A percentile compares a stretch with the other conserved stretches of the same genome.
Conservation (phyloP, 2,113 vertebrate species). For the Odobenus rosmarus region DNA sequence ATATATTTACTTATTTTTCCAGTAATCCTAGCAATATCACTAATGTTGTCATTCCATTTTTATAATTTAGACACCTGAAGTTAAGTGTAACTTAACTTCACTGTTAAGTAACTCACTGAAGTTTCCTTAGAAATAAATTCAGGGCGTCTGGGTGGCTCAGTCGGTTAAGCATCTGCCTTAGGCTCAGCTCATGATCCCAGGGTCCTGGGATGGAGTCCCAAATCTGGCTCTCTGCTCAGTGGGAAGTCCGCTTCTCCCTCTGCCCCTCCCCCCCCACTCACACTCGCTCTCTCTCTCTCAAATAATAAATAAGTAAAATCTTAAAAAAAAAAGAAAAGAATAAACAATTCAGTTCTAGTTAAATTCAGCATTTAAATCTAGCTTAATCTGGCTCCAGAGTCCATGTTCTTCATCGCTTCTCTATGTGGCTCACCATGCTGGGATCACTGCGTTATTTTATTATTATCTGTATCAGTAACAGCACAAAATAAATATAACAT, state of each 20-base stretch:
- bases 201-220: no score
- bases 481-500: neutral
- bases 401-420: neutral
- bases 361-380: neutral
- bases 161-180: no score
- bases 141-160: no score
- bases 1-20: neutral
- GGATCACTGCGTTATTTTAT: neutral
- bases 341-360: neutral
- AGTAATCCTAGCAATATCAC: neutral
- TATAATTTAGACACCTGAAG: neutral
- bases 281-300: no score
- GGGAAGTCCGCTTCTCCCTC: no score
- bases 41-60: neutral
- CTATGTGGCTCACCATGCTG: neutral
- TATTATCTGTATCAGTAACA: neutral
- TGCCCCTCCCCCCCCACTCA: no score
- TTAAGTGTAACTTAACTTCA: neutral
- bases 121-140: neutral
- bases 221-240: no score
- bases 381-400: neutral
- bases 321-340: no score
- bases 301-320: no score
- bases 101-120: neutral
- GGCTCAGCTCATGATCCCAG: no score